phyloP scores from a whole-genome alignment of 2,113 vertebrate species.

The Crotalus tigris region DNA sequence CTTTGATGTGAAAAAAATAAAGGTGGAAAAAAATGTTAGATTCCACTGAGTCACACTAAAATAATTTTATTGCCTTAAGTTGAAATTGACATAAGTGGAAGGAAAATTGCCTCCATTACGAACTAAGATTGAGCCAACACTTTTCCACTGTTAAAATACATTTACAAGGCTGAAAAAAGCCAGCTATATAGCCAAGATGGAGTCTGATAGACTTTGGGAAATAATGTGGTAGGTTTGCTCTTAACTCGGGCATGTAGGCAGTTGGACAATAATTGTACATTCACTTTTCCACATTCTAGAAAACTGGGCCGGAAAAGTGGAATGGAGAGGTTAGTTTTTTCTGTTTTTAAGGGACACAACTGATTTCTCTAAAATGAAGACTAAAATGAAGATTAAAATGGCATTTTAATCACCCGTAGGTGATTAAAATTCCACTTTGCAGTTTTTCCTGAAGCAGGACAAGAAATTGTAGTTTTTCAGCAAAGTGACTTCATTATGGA shows the following conservation, averaged over 20 bases:
- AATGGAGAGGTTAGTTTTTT: not conserved
- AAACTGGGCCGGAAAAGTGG: not conserved
- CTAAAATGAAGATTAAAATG: constrained; percentile 55
- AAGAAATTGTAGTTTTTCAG: constrained; percentile 64
- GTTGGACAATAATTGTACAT: not conserved
- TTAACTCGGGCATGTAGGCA: no score
- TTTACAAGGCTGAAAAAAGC: no score
- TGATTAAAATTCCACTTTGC: constrained; percentile 83
- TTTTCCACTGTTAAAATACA: no score
- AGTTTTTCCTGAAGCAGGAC: constrained; percentile 95
- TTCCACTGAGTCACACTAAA: no score
- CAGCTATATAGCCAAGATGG: no score
- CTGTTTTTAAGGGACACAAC: constrained; percentile 76
- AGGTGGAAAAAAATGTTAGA: no score
- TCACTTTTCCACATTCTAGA: not conserved
- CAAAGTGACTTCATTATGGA: no score
- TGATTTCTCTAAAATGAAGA: constrained; percentile 80
- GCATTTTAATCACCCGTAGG: constrained; percentile 86
- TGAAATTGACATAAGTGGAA: no score
- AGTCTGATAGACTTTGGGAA: not conserved
- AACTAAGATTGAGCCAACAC: no score
- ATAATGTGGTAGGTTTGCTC: not conserved
- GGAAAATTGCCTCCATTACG: no score
- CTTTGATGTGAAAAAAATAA: no score
- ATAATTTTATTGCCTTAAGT: no score